Base-by-base conservation (phyloP, 2,797 vertebrate genomes). In the Oreochromis grahami region DNA sequence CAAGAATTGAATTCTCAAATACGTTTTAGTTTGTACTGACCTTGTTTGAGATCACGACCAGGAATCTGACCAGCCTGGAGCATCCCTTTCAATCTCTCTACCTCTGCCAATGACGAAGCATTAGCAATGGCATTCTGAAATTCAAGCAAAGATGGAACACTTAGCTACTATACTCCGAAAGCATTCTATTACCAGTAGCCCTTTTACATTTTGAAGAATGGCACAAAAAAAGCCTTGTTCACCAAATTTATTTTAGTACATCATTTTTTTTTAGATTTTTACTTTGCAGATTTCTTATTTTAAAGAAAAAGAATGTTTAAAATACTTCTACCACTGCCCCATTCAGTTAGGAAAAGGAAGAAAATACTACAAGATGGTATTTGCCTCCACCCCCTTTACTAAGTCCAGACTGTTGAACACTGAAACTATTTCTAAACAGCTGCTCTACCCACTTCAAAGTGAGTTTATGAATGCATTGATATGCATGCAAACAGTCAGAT, bases 1-100 rank as follows among this genome's bases (percentile, higher is more conserved):
- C 56, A 24, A 3, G 2, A 41, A 41, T 0, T 3, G 1, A 65
- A 41, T 4, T 1, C 36, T 41, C 19, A 29, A 1, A 3, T 7
- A 17, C 0, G 0, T 2, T 45, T 12, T 10, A 17, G 1, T 19
- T 8, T 8, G 32, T 29, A 84, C 89, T 58, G 36, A 96, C 96
- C 96, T 95, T 92, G 94, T 93, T 96, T 95, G 24, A 94, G 92
- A 11, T 98, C 98, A 81, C 97, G 94, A 77, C 98, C 98, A 0
- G 98, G 98, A 80, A 99, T 99, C 93, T 99, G 98, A 3, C 98
- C 98, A 0, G 98, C 96, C 94, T 99, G 98, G 29, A 99, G 95
- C 90, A 99, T 93, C 3, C 98, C 98, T 24, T 98, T 99, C 85
- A 99, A 94, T 86, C 98, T 90, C 88, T 99, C 98, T 92, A 99